phyloP scores from a whole-genome alignment of 2,113 vertebrate genomes.

The Urocynchramus pylzowi region DNA sequence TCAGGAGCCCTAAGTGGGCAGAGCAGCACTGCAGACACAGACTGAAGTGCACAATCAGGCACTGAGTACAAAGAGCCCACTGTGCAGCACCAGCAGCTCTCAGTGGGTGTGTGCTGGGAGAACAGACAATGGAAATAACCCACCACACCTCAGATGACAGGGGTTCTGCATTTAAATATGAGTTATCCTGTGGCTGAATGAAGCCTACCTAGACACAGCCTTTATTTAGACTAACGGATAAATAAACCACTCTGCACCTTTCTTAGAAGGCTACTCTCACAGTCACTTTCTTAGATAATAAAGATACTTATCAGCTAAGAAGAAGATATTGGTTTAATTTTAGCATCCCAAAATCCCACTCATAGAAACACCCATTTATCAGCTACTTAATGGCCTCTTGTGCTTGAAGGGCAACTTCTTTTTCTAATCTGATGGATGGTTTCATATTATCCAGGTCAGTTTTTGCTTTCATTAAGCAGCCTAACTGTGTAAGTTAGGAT shows the following conservation, averaged over 20 bases:
- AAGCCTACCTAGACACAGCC: background rate
- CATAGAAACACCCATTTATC: background rate
- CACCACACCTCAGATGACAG: background rate
- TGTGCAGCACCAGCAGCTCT: background rate
- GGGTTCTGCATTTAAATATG: background rate
- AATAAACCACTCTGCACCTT: background rate
- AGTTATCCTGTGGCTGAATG: background rate
- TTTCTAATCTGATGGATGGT: background rate
- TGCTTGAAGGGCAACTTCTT: background rate
- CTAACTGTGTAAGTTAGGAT: background rate
- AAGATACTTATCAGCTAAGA: background rate
- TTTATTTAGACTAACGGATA: background rate
- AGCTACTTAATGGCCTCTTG: background rate
- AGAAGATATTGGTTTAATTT: background rate
- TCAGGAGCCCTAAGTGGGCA: background rate
- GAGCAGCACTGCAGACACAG: background rate
- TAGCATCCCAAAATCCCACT: background rate
- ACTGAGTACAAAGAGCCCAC: background rate
- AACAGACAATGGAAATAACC: background rate
- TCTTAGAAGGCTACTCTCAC: background rate
- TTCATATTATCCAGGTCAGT: background rate
- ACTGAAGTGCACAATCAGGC: rapidly evolving
- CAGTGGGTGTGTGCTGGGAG: background rate
- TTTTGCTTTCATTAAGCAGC: background rate
- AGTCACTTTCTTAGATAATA: background rate